These are phyloP conservation scores for Neotragus pygmaeus DNA, from an alignment of 2,113 vertebrate species.

Conservation along the genomic window DNA sequence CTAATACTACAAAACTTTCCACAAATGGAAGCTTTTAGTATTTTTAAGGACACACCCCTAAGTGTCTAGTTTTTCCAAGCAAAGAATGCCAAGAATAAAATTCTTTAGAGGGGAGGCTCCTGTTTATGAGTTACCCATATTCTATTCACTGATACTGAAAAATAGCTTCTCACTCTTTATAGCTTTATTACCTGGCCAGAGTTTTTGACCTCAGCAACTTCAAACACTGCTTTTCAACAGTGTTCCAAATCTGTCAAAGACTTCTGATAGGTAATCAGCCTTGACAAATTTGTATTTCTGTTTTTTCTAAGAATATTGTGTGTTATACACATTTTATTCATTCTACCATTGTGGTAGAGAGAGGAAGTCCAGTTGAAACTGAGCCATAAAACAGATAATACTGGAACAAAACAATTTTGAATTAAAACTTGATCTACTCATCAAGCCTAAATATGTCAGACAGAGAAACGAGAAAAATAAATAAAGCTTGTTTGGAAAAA, in stretches of 20 bases:
- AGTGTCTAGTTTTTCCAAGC: neutral
- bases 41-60: neutral
- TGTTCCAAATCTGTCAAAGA: neutral
- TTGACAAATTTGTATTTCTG: neutral
- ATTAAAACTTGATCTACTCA: neutral
- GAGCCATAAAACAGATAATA: neutral
- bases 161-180: neutral
- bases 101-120: conserved; percentile 42
- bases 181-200: neutral
- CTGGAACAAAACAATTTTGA: neutral
- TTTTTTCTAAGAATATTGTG: neutral
- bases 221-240: neutral
- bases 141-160: neutral
- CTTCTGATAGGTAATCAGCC: neutral
- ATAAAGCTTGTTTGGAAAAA: neutral
- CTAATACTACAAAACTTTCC: neutral
- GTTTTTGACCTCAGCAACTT: neutral
- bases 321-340: neutral
- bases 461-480: neutral
- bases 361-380: neutral
- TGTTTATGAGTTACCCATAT: neutral
- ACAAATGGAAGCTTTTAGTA: neutral
- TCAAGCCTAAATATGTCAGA: neutral
- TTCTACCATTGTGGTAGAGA: neutral
- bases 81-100: conserved; percentile 29